Percentiles rank a stretch among this genome's conserved stretches.
Conservation (phyloP, 2,113 vertebrate species). For the Symphodus melops region DNA sequence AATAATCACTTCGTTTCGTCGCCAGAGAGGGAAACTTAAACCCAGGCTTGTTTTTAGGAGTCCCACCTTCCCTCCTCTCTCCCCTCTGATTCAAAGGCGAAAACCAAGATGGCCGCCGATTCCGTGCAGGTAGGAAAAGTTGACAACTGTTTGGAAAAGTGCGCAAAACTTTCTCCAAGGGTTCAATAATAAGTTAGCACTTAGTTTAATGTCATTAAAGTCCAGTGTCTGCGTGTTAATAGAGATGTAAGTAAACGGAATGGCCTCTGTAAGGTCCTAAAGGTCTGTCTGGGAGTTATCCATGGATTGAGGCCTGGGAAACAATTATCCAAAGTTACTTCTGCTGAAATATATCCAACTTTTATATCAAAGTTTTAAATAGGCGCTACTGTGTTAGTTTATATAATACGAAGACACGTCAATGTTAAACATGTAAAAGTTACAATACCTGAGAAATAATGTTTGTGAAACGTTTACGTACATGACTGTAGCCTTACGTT, state of each 20-base stretch:
- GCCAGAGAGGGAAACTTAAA: constrained; percentile 76
- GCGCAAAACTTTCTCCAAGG: constrained; percentile 59
- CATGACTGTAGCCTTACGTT: constrained; percentile 14
- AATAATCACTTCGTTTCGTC: constrained; percentile 49
- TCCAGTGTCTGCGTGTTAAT: background rate
- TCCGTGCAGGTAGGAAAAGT: constrained; percentile 89
- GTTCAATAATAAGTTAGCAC: background rate
- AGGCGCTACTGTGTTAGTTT: background rate
- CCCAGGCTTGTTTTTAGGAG: constrained; percentile 72
- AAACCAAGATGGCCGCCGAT: constrained; percentile 88
- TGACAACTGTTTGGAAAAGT: constrained; percentile 80
- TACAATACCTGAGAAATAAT: background rate
- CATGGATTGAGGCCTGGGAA: constrained; percentile 82
- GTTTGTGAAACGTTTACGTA: constrained; percentile 2
- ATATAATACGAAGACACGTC: background rate
- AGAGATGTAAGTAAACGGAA: background rate
- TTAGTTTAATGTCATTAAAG: background rate
- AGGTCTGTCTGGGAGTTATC: constrained; percentile 69
- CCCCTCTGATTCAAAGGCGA: constrained; percentile 85
- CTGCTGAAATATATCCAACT: constrained; percentile 29
- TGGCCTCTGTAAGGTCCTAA: constrained; percentile 25
- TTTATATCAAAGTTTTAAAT: background rate
- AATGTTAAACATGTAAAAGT: background rate
- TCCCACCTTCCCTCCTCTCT: constrained; percentile 74
- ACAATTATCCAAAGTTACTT: constrained; percentile 73